Conservation (phyloP, 2,888 invertebrate genomes). For the Hedya salicella region DNA sequence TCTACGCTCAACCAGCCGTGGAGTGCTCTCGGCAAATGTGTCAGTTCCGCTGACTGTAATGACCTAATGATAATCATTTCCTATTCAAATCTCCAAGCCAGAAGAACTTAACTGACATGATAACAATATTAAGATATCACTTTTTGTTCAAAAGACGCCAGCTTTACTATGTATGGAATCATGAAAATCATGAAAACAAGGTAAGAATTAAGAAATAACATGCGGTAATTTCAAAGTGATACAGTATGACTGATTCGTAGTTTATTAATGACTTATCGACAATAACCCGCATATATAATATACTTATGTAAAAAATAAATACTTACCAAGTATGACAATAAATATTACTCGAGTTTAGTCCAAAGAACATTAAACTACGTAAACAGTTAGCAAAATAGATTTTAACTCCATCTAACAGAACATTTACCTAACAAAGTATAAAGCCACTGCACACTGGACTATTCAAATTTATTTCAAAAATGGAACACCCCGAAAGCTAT, state of each 20-base stretch:
- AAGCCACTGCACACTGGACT: background rate
- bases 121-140: background rate
- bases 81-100: background rate
- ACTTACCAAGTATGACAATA: no score
- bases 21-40: conserved; percentile 25
- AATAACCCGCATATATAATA: no score
- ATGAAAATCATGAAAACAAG: background rate
- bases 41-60: conserved; percentile 16
- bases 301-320: no score
- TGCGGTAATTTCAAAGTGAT: background rate
- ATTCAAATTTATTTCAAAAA: conserved; percentile 3
- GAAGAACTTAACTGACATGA: background rate
- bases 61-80: conserved; percentile 29
- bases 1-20: conserved; percentile 19
- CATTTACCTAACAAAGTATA: background rate
- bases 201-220: background rate
- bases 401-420: background rate
- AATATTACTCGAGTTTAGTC: background rate
- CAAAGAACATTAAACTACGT: background rate
- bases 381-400: background rate
- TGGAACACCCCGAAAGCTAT: conserved; percentile 3
- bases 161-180: background rate
- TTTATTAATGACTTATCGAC: background rate
- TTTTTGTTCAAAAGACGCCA: background rate
- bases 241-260: background rate